These are phyloP conservation scores for Selene dorsalis DNA, from an alignment of 2,797 vertebrate species.

Conservation along the genomic window DNA sequence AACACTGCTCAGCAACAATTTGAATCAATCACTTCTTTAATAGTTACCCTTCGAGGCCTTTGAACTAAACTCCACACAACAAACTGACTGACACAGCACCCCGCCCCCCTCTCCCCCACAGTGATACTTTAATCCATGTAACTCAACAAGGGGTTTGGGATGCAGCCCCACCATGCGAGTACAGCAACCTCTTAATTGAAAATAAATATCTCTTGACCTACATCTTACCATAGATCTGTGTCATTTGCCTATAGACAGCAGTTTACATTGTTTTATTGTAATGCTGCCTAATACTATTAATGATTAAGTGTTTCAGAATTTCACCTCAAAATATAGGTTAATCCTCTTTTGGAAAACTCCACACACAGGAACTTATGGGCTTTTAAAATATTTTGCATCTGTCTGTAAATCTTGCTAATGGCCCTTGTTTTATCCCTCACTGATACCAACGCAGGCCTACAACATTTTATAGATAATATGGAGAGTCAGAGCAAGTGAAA, in stretches of 20 bases:
- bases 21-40: slow-evolving; percentile 78
- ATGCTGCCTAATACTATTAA: slow-evolving; percentile 51
- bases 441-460: slow-evolving; percentile 43
- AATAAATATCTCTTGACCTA: slow-evolving; percentile 71
- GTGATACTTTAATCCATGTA: slow-evolving; percentile 67
- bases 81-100: slow-evolving; percentile 25
- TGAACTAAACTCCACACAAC: slow-evolving; percentile 44
- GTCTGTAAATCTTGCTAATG: slow-evolving; percentile 67
- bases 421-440: slow-evolving; percentile 40
- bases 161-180: slow-evolving; percentile 11
- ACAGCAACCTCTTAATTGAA: slow-evolving; percentile 52
- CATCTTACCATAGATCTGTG: slow-evolving; percentile 66
- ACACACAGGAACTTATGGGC: slow-evolving; percentile 74
- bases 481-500: slow-evolving; percentile 7
- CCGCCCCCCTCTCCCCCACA: slow-evolving; percentile 1
- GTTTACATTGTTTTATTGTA: slow-evolving; percentile 66
- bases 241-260: slow-evolving; percentile 37
- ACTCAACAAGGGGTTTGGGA: slow-evolving; percentile 48
- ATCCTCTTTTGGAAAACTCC: slow-evolving; percentile 72
- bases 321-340: slow-evolving; percentile 74
- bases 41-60: slow-evolving; percentile 58
- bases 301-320: slow-evolving; percentile 47
- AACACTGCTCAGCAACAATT: slow-evolving; percentile 72
- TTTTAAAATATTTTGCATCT: slow-evolving; percentile 75
- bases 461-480: slow-evolving; percentile 12